Conservation (phyloP, 2,888 invertebrate genomes). For the Dasysyrphus albostriatus region DNA sequence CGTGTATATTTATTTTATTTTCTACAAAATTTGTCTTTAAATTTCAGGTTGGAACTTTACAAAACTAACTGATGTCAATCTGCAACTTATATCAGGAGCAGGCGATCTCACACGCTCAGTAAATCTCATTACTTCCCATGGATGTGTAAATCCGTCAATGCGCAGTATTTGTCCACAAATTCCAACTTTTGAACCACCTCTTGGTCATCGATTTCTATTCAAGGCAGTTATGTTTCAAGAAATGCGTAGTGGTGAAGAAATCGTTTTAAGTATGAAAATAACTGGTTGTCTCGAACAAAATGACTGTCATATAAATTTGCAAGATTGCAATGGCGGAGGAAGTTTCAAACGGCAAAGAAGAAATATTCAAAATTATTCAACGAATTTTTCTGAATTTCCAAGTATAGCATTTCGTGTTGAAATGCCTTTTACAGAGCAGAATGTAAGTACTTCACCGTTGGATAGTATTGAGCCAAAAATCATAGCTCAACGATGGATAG, state of each 20-base stretch:
- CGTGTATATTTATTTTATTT: no score
- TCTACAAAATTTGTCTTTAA: no score
- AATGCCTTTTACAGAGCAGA: conserved; percentile 74
- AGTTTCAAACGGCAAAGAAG: conserved; percentile 78
- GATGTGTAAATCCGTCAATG: conserved; percentile 85
- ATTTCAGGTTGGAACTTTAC: conserved; percentile 84
- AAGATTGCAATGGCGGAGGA: conserved; percentile 78
- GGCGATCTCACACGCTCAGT: conserved; percentile 82
- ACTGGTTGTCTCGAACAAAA: conserved; percentile 85
- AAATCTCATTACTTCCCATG: conserved; percentile 83
- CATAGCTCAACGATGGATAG: conserved; percentile 15
- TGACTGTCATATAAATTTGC: conserved; percentile 84
- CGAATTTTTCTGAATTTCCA: conserved; percentile 81
- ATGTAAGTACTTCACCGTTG: not conserved
- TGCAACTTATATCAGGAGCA: conserved; percentile 81
- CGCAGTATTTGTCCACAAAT: conserved; percentile 83
- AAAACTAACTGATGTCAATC: conserved; percentile 85
- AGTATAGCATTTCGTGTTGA: conserved; percentile 81
- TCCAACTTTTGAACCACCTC: conserved; percentile 83
- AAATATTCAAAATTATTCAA: conserved; percentile 73
- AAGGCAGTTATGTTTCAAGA: conserved; percentile 87
- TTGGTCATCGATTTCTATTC: conserved; percentile 84
- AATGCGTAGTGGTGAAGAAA: conserved; percentile 86
- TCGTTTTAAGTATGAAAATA: conserved; percentile 85
- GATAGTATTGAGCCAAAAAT: not conserved